These are phyloP conservation scores for Avahi laniger DNA, from an alignment of 2,797 vertebrate genomes.

Conservation along the genomic window DNA sequence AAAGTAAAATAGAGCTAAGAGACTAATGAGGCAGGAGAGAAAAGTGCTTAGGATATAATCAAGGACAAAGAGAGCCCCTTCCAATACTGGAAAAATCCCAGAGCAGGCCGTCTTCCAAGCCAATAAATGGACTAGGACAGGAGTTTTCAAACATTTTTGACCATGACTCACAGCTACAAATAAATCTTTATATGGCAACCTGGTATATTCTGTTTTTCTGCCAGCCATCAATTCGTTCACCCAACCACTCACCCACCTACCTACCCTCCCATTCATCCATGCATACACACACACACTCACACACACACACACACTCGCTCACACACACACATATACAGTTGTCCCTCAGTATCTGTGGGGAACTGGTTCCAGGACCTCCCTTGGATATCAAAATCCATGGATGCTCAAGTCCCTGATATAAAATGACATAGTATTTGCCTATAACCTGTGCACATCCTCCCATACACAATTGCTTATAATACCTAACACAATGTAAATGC, in stretches of 20 bases:
- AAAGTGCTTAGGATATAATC: neutral
- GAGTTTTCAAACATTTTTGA: neutral
- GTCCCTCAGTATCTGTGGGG: neutral
- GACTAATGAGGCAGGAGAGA: neutral
- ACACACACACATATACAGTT: neutral
- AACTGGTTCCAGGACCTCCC: neutral
- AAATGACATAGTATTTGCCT: neutral
- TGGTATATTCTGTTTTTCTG: neutral
- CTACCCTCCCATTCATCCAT: neutral
- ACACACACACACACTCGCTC: neutral
- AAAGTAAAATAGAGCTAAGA: constrained; percentile 29
- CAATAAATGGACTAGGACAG: neutral
- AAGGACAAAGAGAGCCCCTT: neutral
- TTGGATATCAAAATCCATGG: neutral
- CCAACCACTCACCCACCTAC: neutral
- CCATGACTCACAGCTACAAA: neutral
- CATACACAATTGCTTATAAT: neutral
- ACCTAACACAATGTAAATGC: neutral
- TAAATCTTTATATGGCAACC: neutral
- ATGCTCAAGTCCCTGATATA: neutral
- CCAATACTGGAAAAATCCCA: neutral
- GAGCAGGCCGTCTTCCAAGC: neutral
- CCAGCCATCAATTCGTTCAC: neutral
- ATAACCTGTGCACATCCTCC: neutral
- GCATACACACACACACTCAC: neutral